Evolutionary conservation across 1,140 invertebrate genomes (phyloP), one percentile per base, ranked within the genome.

Genomic region (Homarus americanus): DNA sequence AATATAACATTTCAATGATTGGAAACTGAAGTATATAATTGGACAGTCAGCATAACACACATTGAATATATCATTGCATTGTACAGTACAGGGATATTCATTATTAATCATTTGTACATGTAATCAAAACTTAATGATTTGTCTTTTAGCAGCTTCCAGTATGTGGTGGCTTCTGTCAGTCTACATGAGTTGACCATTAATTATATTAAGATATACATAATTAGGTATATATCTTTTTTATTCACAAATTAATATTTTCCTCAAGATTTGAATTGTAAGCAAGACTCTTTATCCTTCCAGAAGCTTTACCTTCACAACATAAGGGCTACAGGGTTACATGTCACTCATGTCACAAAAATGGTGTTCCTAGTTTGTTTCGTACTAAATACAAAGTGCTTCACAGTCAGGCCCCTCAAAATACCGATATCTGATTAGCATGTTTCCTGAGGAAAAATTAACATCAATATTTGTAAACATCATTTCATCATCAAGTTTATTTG

Each of bases 251-350:
- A 12, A 69, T 32, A 32, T 32, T 69, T 9, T 69, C 63, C 5
- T 4, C 5, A 5, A 69, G n/a, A 79, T 49, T 41, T 36, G 38
- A 76, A 76, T 41, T 12, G n/a, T 75, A 75, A 44, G 41, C 20
- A 69, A 49, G 73, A 44, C 73, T 38, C 75, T 58, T 87, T 75
- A 73, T 78, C 86, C 86, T 87, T 79, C 36, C 36, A 79, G 73
- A 58, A 36, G 28, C 58, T 87, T 66, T n/a, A 78, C 40, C 76
- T 87, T 66, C 75, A 78, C 76, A 63, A 69, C 34, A 80, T 53
- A 87, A 82, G 76, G 86, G 76, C 44, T 87, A 87, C 86, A 87
- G 86, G 86, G 86, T 87, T 44, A 79, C 75, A 66, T 79, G 86
- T 79, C 86, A 87, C 75, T 87, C 76, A 87, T 66, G 75, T 63